Evolutionary conservation across 2,888 invertebrate genomes (phyloP).

Genomic region (Adelognathus sp.): DNA sequence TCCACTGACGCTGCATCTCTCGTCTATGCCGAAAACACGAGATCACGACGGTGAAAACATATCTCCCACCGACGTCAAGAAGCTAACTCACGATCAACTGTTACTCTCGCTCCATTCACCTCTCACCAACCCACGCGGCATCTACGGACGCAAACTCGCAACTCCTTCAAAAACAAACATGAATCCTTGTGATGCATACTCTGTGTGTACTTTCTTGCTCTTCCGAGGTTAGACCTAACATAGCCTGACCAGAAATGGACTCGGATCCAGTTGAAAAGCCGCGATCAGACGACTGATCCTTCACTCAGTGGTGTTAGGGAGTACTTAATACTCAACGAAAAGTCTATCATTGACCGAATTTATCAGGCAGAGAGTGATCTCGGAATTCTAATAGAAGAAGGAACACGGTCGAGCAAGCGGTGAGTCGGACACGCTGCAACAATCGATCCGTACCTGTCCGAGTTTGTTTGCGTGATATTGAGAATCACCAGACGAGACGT

Average conservation of each 20-base stretch:
- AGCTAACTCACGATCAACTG: slow-evolving; percentile 44
- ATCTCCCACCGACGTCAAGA: slow-evolving; percentile 46
- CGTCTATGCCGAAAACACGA: slow-evolving; percentile 42
- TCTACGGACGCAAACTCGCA: slow-evolving; percentile 22
- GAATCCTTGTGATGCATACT: slow-evolving; percentile 47
- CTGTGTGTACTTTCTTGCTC: slow-evolving; percentile 23
- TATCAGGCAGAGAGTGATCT: too few relatives aligned
- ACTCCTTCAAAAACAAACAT: slow-evolving; percentile 53
- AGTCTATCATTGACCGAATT: too few relatives aligned
- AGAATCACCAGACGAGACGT: neutral
- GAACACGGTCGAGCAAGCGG: too few relatives aligned
- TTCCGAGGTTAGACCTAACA: too few relatives aligned
- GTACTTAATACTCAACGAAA: too few relatives aligned
- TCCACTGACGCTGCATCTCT: slow-evolving; percentile 43
- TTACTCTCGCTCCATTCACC: slow-evolving; percentile 11
- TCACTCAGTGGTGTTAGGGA: too few relatives aligned
- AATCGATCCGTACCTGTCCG: slow-evolving; percentile 9
- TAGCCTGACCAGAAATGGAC: too few relatives aligned
- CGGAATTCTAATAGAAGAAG: too few relatives aligned
- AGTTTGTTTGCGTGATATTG: neutral
- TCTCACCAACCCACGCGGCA: slow-evolving; percentile 20
- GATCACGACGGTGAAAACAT: slow-evolving; percentile 5
- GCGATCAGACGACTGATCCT: too few relatives aligned
- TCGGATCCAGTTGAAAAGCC: too few relatives aligned
- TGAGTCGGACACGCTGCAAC: neutral